These are phyloP conservation scores for Alentia gelatinosa DNA, from an alignment of 2,888 invertebrate genomes.

Conservation along the genomic window DNA sequence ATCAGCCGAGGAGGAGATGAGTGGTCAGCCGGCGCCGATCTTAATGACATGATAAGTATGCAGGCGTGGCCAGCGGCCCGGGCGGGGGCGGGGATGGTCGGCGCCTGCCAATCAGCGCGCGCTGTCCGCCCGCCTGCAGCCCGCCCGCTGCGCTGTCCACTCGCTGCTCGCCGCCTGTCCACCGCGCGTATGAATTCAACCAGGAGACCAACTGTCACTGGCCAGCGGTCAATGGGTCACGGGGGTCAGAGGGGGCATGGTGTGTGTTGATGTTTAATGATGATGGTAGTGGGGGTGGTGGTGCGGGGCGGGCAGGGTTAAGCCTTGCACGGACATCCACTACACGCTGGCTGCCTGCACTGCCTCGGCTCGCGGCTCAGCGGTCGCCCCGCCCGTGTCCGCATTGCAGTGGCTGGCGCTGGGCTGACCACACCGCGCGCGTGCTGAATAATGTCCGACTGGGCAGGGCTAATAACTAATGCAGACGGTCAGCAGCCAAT, in stretches of 20 bases:
- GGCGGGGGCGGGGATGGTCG: constrained; percentile 24
- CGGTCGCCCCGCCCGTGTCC: neutral
- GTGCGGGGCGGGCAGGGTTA: neutral
- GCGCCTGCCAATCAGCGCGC: neutral
- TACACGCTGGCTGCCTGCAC: neutral
- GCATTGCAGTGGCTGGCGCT: neutral
- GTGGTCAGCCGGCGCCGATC: constrained; percentile 23
- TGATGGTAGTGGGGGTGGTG: neutral
- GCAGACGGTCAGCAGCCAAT: constrained; percentile 51
- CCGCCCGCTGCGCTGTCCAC: neutral
- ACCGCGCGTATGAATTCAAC: neutral
- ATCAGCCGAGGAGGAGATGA: constrained; percentile 40
- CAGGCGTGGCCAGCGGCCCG: constrained; percentile 24
- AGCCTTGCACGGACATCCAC: neutral
- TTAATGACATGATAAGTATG: constrained; percentile 31
- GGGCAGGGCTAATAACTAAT: constrained; percentile 50
- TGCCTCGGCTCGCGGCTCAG: neutral
- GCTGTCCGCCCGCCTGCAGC: neutral
- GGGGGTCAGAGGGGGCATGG: neutral
- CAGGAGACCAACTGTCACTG: neutral
- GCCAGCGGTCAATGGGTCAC: neutral
- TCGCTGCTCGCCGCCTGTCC: neutral
- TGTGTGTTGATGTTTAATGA: neutral
- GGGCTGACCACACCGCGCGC: constrained; percentile 27
- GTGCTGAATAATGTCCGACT: constrained; percentile 39